Evolutionary conservation across 2,888 invertebrate genomes (phyloP).

Genomic region (Falcaria lacertinaria): DNA sequence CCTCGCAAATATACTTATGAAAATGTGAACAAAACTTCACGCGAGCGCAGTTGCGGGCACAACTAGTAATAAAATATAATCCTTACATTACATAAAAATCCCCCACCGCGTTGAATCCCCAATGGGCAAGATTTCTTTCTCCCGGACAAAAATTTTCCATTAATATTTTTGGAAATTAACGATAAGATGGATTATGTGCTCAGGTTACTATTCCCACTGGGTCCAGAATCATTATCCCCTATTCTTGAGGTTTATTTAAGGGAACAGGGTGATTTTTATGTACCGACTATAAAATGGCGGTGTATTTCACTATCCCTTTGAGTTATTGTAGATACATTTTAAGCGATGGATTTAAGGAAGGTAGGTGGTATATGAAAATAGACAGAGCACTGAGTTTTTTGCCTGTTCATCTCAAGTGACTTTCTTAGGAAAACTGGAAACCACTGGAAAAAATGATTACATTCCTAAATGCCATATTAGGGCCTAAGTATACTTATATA

Average conservation of each 20-base stretch:
- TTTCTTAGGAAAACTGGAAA: too few species aligned
- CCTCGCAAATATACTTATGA: too few species aligned
- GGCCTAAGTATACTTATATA: too few species aligned
- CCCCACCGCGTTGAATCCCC: slow-evolving; percentile 32
- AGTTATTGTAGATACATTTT: too few species aligned
- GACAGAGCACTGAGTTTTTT: too few species aligned
- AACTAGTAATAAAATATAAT: not conserved
- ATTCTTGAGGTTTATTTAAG: slow-evolving; percentile 38
- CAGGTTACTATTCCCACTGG: slow-evolving; percentile 64
- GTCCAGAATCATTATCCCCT: slow-evolving; percentile 49
- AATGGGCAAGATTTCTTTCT: slow-evolving; percentile 54
- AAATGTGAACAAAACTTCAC: too few species aligned
- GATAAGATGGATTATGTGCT: slow-evolving; percentile 76
- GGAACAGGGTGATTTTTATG: slow-evolving; percentile 10
- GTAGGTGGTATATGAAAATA: too few species aligned
- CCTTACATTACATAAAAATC: slow-evolving; percentile 17
- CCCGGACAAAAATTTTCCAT: slow-evolving; percentile 64
- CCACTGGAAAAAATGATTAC: too few species aligned
- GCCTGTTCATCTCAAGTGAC: too few species aligned
- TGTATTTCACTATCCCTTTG: not conserved
- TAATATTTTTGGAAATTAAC: slow-evolving; percentile 56
- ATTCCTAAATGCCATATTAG: too few species aligned
- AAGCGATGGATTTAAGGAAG: not conserved
- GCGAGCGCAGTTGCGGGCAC: too few species aligned
- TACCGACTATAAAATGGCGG: not conserved